These are phyloP conservation scores for Alexandromys oeconomus DNA, from an alignment of 2,797 vertebrate species.

Conservation along the genomic window DNA sequence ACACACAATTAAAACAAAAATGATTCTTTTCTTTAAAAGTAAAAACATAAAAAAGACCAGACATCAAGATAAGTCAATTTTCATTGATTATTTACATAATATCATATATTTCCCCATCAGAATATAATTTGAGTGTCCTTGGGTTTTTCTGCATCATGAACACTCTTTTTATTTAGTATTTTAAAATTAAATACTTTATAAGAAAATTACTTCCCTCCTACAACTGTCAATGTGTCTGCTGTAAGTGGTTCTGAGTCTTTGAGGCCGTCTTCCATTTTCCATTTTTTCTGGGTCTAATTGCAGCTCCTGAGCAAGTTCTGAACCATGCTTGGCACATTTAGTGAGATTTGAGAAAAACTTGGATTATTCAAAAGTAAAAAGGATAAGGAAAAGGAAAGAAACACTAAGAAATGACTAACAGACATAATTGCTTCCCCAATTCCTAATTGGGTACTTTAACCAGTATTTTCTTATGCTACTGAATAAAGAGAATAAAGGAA, in stretches of 20 bases:
- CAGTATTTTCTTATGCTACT: background rate
- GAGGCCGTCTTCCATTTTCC: background rate
- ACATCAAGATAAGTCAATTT: background rate
- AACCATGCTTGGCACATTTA: background rate
- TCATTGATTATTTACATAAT: background rate
- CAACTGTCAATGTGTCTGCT: conserved; percentile 1
- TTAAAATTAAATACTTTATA: background rate
- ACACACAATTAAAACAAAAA: background rate
- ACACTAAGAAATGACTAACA: background rate
- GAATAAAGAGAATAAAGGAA: background rate
- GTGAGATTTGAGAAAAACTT: background rate
- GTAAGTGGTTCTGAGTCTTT: conserved; percentile 13
- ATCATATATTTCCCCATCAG: background rate
- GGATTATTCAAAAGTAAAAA: background rate
- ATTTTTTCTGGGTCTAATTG: background rate
- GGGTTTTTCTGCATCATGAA: background rate
- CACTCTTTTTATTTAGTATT: conserved; percentile 15
- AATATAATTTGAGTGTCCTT: background rate
- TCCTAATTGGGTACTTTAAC: background rate
- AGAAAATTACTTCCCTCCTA: background rate
- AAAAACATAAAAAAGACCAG: background rate
- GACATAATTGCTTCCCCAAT: background rate
- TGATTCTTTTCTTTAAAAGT: background rate
- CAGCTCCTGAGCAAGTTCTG: background rate
- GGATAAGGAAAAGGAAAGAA: background rate